Base-by-base conservation (phyloP, 2,113 vertebrate species). In the Oncorhynchus masou region DNA sequence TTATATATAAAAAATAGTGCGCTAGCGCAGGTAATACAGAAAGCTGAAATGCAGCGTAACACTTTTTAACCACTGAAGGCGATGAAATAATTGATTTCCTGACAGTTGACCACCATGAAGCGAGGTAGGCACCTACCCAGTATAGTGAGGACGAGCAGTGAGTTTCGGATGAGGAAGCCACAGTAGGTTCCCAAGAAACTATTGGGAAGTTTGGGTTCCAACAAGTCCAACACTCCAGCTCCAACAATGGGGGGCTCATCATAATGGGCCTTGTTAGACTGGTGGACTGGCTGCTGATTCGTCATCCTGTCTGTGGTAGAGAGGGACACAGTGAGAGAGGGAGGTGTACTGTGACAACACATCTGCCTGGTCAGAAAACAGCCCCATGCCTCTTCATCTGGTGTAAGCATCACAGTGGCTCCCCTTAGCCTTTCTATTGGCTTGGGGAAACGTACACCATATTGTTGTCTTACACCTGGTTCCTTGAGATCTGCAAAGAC, bases 91-190 rank as follows among this genome's bases (percentile, higher is more conserved):
- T 68, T 8, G 57, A 54, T 31, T 4, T 15, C 12, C 49, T 22
- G 34, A 15, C 25, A 31, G 27, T 34, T 57, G 24, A 45, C 39
- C 39, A 11, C 39, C 39, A 45, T 45, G 39, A 45, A 45, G 8
- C 2, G 9, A 70, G 22, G 60, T 20, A n/a, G 51, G 67, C 39
- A 59, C 64, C 0, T 84, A 95, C 95, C 94, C 73, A 91, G 19
- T 25, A 95, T 83, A 20, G 94, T 95, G 84, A 95, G 88, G 48
- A 87, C 86, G 59, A 95, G 92, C 29, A 95, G 91, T 48, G 94
- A 86, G 81, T 88, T 94, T 81, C 92, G 89, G 68, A 83, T 85
- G 74, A 93, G 86, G 86, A 91, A 92, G 79, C 90, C 90, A 66
- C 94, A 94, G 25, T 24, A 66, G 51, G 51, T 54, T 54, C 51